Percentiles rank a stretch among this genome's conserved stretches.
These are phyloP conservation scores for Clarias gariepinus DNA, from an alignment of 2,113 vertebrate species.

Conservation along the genomic window DNA sequence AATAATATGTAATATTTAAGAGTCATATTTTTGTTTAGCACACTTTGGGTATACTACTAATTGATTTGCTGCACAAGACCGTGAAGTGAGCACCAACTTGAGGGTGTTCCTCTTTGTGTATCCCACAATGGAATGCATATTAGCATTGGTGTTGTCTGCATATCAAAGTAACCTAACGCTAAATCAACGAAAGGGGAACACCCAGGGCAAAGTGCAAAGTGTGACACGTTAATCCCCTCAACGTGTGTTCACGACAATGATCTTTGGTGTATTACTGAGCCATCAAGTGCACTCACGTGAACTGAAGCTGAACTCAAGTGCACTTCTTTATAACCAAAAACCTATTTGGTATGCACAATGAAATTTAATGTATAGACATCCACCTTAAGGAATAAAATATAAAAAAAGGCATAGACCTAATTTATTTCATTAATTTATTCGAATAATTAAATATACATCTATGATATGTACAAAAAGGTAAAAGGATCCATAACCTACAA, in stretches of 20 bases:
- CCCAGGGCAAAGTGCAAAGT: conserved; percentile 56
- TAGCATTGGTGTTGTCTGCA: conserved; percentile 27
- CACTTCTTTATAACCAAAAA: not conserved
- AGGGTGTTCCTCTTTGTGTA: conserved; percentile 55
- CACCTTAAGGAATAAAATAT: not conserved
- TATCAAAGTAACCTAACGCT: conserved; percentile 40
- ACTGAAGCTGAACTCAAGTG: not conserved
- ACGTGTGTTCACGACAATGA: conserved; percentile 55
- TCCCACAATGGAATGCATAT: conserved; percentile 58
- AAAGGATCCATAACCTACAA: not conserved
- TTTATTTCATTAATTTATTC: conserved; percentile 46
- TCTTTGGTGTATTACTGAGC: conserved; percentile 21
- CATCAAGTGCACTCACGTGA: not conserved
- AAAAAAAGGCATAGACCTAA: not conserved
- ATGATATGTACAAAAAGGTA: conserved; percentile 32
- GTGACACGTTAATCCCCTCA: conserved; percentile 65
- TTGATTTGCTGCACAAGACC: not conserved
- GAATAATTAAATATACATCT: conserved; percentile 41
- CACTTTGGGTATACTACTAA: not conserved
- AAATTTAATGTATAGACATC: not conserved
- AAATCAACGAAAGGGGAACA: conserved; percentile 60
- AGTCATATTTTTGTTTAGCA: not conserved
- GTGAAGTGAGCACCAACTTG: conserved; percentile 55
- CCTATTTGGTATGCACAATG: not conserved
- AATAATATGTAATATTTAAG: not conserved